These are phyloP conservation scores for Microctonus brassicae DNA, from an alignment of 2,888 invertebrate genomes.

Conservation along the genomic window DNA sequence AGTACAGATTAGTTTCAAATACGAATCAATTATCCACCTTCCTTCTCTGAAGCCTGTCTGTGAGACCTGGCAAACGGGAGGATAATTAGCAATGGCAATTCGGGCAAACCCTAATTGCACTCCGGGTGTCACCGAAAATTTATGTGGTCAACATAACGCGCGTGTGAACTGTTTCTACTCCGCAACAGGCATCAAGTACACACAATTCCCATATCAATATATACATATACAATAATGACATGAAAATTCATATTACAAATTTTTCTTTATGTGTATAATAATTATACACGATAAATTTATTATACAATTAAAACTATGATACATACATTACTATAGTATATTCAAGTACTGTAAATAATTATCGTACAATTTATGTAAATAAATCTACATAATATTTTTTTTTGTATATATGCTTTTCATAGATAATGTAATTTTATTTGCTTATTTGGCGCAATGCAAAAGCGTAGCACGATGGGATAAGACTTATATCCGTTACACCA, in stretches of 20 bases:
- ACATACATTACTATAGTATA: too few species aligned
- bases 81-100: constrained; percentile 66
- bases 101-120: constrained; percentile 65
- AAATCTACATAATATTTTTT: too few species aligned
- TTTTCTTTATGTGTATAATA: too few species aligned
- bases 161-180: constrained; percentile 24
- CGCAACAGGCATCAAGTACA: constrained; percentile 23
- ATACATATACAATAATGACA: neutral
- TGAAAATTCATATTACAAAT: too few species aligned
- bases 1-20: constrained; percentile 62
- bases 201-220: neutral
- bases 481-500: neutral
- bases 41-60: constrained; percentile 38
- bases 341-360: too few species aligned
- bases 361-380: too few species aligned
- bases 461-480: neutral
- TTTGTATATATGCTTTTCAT: constrained; percentile 7
- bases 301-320: too few species aligned
- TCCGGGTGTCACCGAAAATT: constrained; percentile 62
- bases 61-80: constrained; percentile 46
- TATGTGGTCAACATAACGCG: constrained; percentile 54
- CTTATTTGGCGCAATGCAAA: constrained; percentile 30
- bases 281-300: too few species aligned
- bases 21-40: constrained; percentile 62
- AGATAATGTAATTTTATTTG: constrained; percentile 45